Base-by-base conservation (phyloP, 2,113 vertebrate species). In the Macheiramphus alcinus region DNA sequence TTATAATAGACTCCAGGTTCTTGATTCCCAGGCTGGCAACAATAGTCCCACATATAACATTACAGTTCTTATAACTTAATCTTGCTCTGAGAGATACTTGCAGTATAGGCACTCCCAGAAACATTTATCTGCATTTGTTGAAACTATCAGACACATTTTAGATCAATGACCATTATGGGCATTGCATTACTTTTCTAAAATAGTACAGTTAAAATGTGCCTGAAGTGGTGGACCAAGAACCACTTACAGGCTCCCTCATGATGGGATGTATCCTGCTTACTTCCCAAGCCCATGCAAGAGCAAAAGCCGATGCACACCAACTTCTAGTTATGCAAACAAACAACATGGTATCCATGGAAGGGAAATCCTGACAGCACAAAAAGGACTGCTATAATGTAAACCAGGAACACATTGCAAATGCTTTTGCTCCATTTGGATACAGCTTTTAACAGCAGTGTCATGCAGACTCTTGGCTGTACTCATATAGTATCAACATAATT, bases 401-500 rank as follows among this genome's bases (percentile, higher is more conserved):
- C 7, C 22, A 52, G 27, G 18, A 83, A 48, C 1, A 12, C 3
- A 21, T 13, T 22, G 7, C 29, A 76, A 80, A 88, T 31, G 34
- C 6, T 11, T 55, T 45, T 38, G 3, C 18, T 91, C 16, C 14
- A 13, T 56, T 90, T 83, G 53, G 23, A 56, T 92, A 25, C 6
- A 75, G 12, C 1, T 90, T 88, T 85, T 68, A 82, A 55, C 7
- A 86, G 20, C 14, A 83, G 26, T 48, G 83, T 73, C 26, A 40
- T 10, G 29, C 23, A 75, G 52, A 40, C 15, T 85, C 13, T 62
- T 85, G 16, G 34, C 14, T 80, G 9, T 75, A 13, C 9, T 75
- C 23, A 19, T 0, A 3, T 29, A 71, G 7, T 40, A 53, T 53
- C 45, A 55, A n/a, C 0, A 11, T 10, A 29, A 6, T 16, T 71